phyloP scores from a whole-genome alignment of 2,797 vertebrate genomes.

The Semaprochilodus insignis region DNA sequence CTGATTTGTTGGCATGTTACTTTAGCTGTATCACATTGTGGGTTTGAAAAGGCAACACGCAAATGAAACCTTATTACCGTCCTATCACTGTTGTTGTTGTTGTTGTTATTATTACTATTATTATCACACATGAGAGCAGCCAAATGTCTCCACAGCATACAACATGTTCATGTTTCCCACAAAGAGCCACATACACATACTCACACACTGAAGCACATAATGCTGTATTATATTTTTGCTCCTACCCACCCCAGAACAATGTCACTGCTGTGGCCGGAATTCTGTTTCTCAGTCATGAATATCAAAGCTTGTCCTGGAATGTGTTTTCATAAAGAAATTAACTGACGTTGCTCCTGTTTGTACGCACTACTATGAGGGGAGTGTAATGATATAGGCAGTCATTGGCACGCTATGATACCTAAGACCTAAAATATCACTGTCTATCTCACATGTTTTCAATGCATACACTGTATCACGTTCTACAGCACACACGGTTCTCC shows the following conservation, averaged over 20 bases:
- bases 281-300: constrained; percentile 18
- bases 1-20: too few species aligned
- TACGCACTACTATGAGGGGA: constrained; percentile 8
- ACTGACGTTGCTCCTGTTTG: constrained; percentile 17
- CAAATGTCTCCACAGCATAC: background rate
- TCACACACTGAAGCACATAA: constrained; percentile 7
- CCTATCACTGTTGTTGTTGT: too few species aligned
- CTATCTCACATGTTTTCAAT: constrained; percentile 36
- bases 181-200: background rate
- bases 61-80: too few species aligned
- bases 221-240: background rate
- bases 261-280: background rate
- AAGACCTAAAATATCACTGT: constrained; percentile 36
- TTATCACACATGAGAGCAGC: background rate
- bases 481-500: constrained; percentile 13
- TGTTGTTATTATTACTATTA: background rate
- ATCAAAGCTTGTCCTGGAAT: constrained; percentile 27
- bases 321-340: constrained; percentile 28
- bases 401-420: constrained; percentile 35
- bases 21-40: too few species aligned
- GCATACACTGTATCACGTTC: constrained; percentile 31
- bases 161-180: background rate
- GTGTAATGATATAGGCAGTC: constrained; percentile 29
- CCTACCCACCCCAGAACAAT: constrained; percentile 17
- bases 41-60: too few species aligned